Evolutionary conservation across 2,888 invertebrate genomes (phyloP).

Genomic region (Acrobasis consociella): DNA sequence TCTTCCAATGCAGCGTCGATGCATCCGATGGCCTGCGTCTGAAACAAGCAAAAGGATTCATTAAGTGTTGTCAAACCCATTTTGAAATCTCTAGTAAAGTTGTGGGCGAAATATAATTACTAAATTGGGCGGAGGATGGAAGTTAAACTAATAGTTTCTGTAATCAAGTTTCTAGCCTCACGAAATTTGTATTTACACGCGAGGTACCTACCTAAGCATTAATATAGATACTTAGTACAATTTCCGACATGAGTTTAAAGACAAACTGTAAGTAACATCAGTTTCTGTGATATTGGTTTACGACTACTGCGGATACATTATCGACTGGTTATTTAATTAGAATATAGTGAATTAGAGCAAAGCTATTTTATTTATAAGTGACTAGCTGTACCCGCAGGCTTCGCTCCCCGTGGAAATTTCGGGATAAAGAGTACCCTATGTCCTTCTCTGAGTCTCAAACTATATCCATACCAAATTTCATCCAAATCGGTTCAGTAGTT

Average conservation of each 20-base stretch:
- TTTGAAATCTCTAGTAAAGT: background rate
- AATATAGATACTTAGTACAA: background rate
- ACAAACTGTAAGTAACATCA: background rate
- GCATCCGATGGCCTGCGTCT: slow-evolving; percentile 8
- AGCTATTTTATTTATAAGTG: too few species aligned
- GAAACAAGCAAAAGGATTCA: background rate
- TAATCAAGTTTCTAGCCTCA: background rate
- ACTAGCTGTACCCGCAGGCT: too few species aligned
- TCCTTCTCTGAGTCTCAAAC: too few species aligned
- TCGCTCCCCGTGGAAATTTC: too few species aligned
- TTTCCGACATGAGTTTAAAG: background rate
- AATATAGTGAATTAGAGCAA: too few species aligned
- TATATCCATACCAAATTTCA: too few species aligned
- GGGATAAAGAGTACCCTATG: too few species aligned
- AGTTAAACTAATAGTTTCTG: background rate
- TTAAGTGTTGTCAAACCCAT: background rate
- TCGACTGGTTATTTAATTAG: too few species aligned
- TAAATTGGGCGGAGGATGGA: too few species aligned
- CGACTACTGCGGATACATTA: background rate
- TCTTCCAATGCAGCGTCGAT: background rate
- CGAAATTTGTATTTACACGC: background rate
- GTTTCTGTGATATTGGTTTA: background rate
- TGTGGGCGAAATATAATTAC: too few species aligned
- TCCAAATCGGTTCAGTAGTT: too few species aligned
- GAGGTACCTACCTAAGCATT: background rate